Evolutionary conservation across 64 coral and sea anemone genomes (phyloP).

Genomic region (Dendrophyllia cribrosa): DNA sequence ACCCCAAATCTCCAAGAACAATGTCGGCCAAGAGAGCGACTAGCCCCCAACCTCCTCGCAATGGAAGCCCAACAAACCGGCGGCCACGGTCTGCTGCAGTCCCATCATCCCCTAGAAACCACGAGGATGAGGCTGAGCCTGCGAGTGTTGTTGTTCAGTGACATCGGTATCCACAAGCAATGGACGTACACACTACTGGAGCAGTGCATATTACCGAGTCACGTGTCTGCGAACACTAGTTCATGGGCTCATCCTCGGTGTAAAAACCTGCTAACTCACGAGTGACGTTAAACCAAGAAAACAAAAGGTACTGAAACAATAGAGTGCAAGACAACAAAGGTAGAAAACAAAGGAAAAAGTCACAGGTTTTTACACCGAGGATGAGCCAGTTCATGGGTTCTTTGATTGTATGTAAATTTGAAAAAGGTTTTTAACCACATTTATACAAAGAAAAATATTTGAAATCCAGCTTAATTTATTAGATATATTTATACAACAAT

Average conservation of each 20-base stretch:
- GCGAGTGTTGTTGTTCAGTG: constrained; percentile 64
- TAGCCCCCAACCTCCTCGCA: constrained; percentile 66
- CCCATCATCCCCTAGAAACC: constrained; percentile 69
- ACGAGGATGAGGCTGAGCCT: constrained; percentile 66
- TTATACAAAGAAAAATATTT: not conserved
- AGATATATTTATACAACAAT: constrained; percentile 7
- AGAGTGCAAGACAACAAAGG: too few species aligned
- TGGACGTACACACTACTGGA: not conserved
- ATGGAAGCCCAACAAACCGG: constrained; percentile 63
- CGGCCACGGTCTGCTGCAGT: constrained; percentile 91
- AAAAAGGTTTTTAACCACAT: not conserved
- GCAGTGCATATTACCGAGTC: not conserved
- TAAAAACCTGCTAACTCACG: too few species aligned
- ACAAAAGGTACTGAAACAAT: too few species aligned
- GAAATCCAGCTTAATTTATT: not conserved
- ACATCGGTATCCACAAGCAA: not conserved
- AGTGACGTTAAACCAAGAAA: too few species aligned
- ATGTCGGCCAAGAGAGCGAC: constrained; percentile 70
- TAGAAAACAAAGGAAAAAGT: too few species aligned
- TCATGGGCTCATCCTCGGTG: too few species aligned
- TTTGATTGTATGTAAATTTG: constrained; percentile 1
- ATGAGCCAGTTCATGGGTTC: not conserved
- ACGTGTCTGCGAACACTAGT: not conserved
- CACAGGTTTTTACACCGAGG: too few species aligned
- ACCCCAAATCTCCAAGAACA: constrained; percentile 40